Evolutionary conservation across 2,113 vertebrate species (phyloP).

Genomic region (Corydoras sp.): DNA sequence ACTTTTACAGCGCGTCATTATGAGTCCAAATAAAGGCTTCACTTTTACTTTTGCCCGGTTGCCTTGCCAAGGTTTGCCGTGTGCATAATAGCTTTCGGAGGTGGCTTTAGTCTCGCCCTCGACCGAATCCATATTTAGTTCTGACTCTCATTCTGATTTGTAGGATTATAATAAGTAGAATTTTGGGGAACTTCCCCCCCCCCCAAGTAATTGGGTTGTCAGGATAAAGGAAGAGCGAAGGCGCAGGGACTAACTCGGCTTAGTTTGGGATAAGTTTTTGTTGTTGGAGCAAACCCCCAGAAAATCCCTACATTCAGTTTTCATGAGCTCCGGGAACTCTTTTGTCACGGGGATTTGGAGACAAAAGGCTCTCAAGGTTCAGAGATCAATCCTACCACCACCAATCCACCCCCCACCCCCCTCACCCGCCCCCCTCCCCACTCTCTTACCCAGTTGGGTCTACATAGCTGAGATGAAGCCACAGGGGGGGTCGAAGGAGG

Average conservation of each 20-base stretch:
- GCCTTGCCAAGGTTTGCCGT: constrained; percentile 2
- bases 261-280: constrained; percentile 19
- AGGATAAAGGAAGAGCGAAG: constrained; percentile 10
- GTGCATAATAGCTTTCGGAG: neutral
- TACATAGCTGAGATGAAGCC: constrained; percentile 22
- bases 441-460: constrained; percentile 9
- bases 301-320: constrained; percentile 34
- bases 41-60: too few species aligned
- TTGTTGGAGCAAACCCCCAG: constrained; percentile 12
- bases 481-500: constrained; percentile 35
- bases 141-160: too few species aligned
- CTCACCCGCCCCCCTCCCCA: constrained; percentile 1
- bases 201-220: constrained; percentile 22
- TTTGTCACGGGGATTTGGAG: constrained; percentile 41
- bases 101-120: neutral
- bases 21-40: constrained; percentile 30
- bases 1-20: constrained; percentile 28
- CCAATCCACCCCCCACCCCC: neutral
- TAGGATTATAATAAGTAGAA: too few species aligned
- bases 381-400: constrained; percentile 36
- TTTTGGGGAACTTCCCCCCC: neutral
- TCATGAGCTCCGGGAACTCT: constrained; percentile 45
- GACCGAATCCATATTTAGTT: too few species aligned
- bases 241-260: neutral
- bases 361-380: constrained; percentile 43